Conservation (phyloP, 2,113 vertebrate genomes). For the Ramphastos sulfuratus region DNA sequence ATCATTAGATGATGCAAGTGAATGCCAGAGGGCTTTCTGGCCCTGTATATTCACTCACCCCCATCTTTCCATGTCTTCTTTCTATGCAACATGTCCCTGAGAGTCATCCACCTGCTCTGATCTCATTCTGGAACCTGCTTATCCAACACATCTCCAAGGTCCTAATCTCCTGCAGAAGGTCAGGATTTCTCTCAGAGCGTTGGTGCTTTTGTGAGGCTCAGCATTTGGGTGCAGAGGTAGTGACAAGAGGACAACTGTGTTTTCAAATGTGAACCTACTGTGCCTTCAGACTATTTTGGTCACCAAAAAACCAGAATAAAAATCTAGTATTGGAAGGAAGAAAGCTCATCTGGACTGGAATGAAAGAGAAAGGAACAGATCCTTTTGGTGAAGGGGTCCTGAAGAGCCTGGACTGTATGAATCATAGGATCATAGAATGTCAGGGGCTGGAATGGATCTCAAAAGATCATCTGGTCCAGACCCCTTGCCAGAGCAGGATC, state of each 20-base stretch:
- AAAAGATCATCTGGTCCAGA: too few relatives aligned
- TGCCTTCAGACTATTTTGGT: not conserved
- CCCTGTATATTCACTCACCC: not conserved
- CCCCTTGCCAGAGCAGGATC: too few relatives aligned
- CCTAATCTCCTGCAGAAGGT: not conserved
- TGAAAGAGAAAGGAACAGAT: not conserved
- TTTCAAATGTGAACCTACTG: not conserved
- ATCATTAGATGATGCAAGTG: fast-evolving
- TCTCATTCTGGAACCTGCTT: not conserved
- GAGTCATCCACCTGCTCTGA: not conserved
- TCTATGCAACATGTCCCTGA: not conserved
- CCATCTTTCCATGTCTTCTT: not conserved
- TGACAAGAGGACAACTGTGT: not conserved
- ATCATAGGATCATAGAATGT: too few relatives aligned
- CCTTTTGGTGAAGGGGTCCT: not conserved
- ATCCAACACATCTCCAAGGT: not conserved
- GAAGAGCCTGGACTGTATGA: not conserved
- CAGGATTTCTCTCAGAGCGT: not conserved
- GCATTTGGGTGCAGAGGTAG: not conserved
- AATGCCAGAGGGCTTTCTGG: not conserved
- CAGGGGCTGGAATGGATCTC: too few relatives aligned
- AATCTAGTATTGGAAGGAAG: not conserved
- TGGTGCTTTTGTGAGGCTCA: not conserved
- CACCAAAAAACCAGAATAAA: not conserved
- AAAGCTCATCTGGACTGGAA: not conserved